These are phyloP conservation scores for Ommatoiulus sabulosus DNA, from an alignment of 2,888 invertebrate species.

Conservation along the genomic window DNA sequence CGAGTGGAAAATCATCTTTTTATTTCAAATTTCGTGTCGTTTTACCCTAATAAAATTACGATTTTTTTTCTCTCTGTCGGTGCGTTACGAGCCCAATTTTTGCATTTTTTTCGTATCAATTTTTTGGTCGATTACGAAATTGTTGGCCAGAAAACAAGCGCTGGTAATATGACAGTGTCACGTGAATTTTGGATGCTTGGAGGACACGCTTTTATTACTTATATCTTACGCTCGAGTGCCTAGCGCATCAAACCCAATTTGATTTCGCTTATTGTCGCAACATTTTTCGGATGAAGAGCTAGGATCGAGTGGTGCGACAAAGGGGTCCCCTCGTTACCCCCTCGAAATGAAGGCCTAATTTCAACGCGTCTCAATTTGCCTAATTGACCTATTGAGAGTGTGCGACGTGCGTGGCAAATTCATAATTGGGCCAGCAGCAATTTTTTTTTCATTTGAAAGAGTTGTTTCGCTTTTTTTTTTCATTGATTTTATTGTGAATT, in stretches of 20 bases:
- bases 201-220: constrained; percentile 1
- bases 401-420: background rate
- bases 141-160: background rate
- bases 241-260: background rate
- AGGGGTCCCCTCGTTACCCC: background rate
- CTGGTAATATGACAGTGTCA: background rate
- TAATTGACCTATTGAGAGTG: background rate
- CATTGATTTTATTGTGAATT: background rate
- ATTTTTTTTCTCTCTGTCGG: background rate
- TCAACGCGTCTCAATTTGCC: background rate
- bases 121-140: background rate
- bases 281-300: background rate
- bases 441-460: background rate
- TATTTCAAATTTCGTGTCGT: background rate
- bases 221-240: background rate
- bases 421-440: background rate
- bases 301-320: background rate
- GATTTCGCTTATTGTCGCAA: background rate
- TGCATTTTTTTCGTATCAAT: background rate
- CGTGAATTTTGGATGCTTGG: background rate
- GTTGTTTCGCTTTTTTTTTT: background rate
- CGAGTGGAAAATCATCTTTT: background rate
- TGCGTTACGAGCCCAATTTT: background rate
- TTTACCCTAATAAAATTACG: background rate
- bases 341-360: background rate